phyloP scores from a whole-genome alignment of 2,797 vertebrate genomes.

The Sarcoramphus papa region DNA sequence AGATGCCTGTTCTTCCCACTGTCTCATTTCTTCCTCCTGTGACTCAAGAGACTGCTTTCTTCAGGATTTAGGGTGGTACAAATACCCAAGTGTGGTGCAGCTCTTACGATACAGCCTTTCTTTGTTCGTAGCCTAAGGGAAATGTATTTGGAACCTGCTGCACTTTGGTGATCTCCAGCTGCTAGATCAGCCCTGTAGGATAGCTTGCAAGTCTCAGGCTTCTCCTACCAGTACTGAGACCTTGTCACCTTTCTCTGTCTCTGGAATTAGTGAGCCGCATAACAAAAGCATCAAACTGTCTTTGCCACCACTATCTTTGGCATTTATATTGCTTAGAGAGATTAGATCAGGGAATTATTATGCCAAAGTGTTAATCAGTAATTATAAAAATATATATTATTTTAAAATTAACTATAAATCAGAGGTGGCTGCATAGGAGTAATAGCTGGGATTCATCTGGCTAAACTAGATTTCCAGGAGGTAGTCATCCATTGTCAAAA shows the following conservation, averaged over 20 bases:
- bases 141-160: not conserved
- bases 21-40: not conserved
- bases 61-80: not conserved
- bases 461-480: not conserved
- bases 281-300: not conserved
- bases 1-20: not conserved
- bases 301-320: not conserved
- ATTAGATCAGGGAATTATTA: not conserved
- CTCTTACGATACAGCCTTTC: not conserved
- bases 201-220: not conserved
- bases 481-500: not conserved
- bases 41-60: not conserved
- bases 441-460: not conserved
- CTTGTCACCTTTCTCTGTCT: not conserved
- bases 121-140: not conserved
- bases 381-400: not conserved
- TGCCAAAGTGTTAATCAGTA: not conserved
- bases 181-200: not conserved
- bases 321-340: not conserved
- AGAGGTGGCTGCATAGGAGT: not conserved
- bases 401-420: not conserved
- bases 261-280: not conserved
- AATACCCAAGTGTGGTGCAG: not conserved
- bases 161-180: not conserved
- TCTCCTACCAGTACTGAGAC: not conserved